These are phyloP conservation scores for Hypothenemus hampei DNA, from an alignment of 1,140 invertebrate species.

Conservation along the genomic window DNA sequence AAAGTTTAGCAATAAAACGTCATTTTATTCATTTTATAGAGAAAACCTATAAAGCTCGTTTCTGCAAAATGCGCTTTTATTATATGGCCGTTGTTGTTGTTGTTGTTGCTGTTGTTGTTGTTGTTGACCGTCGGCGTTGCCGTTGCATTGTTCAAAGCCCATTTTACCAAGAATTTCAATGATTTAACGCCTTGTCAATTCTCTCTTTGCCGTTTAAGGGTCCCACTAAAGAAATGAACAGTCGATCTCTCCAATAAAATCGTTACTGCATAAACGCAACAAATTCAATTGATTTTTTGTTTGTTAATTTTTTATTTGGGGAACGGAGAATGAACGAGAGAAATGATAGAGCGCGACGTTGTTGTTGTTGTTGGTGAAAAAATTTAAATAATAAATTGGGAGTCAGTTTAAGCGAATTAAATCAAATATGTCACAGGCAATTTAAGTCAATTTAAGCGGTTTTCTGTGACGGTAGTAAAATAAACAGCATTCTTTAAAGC, in stretches of 20 bases:
- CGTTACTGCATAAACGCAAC: too few relatives aligned
- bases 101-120: slow-evolving; percentile 12
- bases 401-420: slow-evolving; percentile 29
- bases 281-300: too few relatives aligned
- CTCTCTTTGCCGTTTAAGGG: too few relatives aligned
- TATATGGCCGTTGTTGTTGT: slow-evolving; percentile 13
- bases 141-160: background rate
- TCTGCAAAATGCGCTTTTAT: slow-evolving; percentile 17
- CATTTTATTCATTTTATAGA: slow-evolving; percentile 6
- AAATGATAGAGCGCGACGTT: too few relatives aligned
- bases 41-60: slow-evolving; percentile 18
- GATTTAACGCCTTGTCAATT: too few relatives aligned
- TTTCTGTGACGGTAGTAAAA: slow-evolving; percentile 28
- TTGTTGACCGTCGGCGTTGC: too few relatives aligned
- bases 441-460: slow-evolving; percentile 33
- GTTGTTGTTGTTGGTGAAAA: slow-evolving; percentile 21
- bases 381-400: slow-evolving; percentile 31
- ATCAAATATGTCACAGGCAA: slow-evolving; percentile 34
- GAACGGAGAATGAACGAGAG: too few relatives aligned
- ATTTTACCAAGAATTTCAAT: slow-evolving; percentile 15
- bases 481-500: slow-evolving; percentile 18
- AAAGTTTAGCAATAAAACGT: slow-evolving; percentile 13
- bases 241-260: too few relatives aligned
- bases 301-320: too few relatives aligned
- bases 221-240: too few relatives aligned